Evolutionary conservation across 2,113 vertebrate genomes (phyloP), one percentile per base, ranked within the genome.

Genomic region (Cacatua alba): DNA sequence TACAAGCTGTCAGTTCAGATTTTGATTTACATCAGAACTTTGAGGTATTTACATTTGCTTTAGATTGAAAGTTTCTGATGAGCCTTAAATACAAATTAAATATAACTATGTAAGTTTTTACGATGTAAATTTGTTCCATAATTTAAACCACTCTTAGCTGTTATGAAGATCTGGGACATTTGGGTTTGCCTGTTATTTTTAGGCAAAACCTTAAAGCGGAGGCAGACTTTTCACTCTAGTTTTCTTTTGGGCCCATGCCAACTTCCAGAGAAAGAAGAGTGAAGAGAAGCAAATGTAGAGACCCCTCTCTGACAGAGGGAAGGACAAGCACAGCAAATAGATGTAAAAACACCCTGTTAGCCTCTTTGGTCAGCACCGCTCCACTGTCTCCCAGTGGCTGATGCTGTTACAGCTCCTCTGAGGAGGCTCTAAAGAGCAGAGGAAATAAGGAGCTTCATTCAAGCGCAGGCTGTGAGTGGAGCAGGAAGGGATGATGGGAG

Each of bases 381-480:
- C 43, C 92, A 89, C 55, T 91, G 92, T 92, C 95, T 94, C 94
- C 96, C 93, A 84, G 93, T 46, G 95, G 91, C 77, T 89, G 81
- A 41, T 72, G 70, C 49, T 57, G 70, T 91, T 69, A 92, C 53
- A 88, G 55, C 80, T 82, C 11, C 65, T 71, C 39, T 10, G 37
- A 76, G 21, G 46, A 77, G 78, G 10, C 72, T 88, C 9, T 25
- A 14, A 81, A 67, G 23, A 39, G 44, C 57, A 43, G 43, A 79
- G 70, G 29, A 72, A 41, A 41, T 49, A 31, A 57, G 14, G 6
- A 29, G 39, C 31, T 88, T 82, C 57, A 68, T 39, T 62, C 35
- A 33, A 60, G 62, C 3, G 3, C 28, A 43, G 67, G n/a, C 72
- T 84, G 35, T 25, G 51, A 91, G 64, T 24, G 10, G 25, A 67